These are phyloP conservation scores for Anthoscopus minutus DNA, from an alignment of 2,113 vertebrate species.

Conservation along the genomic window DNA sequence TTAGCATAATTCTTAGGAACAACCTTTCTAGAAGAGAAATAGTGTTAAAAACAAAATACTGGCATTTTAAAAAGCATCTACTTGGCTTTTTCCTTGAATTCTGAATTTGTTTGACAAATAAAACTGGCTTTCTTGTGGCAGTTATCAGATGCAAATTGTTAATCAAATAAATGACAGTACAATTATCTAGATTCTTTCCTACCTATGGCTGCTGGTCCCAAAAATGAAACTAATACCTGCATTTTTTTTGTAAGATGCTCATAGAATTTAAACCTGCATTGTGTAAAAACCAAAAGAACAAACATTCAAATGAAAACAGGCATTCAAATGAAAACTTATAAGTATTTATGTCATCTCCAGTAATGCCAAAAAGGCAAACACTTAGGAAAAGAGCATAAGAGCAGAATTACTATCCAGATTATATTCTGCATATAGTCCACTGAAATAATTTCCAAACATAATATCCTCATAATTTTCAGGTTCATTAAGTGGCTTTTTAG, in stretches of 20 bases:
- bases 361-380: background rate
- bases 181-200: background rate
- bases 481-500: background rate
- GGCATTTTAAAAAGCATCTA: background rate
- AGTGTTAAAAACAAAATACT: background rate
- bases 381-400: background rate
- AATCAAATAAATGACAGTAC: background rate
- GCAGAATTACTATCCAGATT: background rate
- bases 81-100: background rate
- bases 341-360: background rate
- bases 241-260: background rate
- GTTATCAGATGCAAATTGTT: background rate
- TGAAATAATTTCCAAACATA: background rate
- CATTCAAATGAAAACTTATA: background rate
- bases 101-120: background rate
- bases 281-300: background rate
- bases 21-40: background rate
- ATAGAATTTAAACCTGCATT: background rate
- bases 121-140: background rate
- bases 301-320: background rate
- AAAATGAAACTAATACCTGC: background rate
- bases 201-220: background rate
- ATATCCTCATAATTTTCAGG: background rate
- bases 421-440: background rate
- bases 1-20: background rate